Base-by-base conservation (phyloP, 2,113 vertebrate species). In the Sapajus apella region DNA sequence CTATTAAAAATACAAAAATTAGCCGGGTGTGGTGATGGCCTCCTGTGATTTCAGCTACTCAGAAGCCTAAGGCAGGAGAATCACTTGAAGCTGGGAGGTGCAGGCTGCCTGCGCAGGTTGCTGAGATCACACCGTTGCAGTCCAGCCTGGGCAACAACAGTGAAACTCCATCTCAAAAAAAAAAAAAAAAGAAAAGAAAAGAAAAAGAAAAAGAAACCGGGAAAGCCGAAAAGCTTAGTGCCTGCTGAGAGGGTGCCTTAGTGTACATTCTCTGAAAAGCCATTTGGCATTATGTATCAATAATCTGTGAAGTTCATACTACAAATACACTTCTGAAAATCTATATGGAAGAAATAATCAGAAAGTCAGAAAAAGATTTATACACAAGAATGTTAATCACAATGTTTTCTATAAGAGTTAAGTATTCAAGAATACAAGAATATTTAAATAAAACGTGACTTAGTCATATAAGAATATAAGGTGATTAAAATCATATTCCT, bases 291-390 rank as follows among this genome's bases (percentile, higher is more conserved):
- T 64, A 30, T 55, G 55, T 90, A 16, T 75, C 73, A 81, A 21
- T 58, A 37, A 40, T 7, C 13, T 81, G 10, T 47, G 40, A 47
- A 81, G 10, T 52, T 92, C 25, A 45, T 23, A 45, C n/a, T 2
- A 1, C 77, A 85, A 89, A 30, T 52, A 2, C 32, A 64, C n/a
- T 45, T 77, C 27, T 79, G 85, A 84, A 77, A 88, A 37, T 79
- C 52, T 88, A 40, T 32, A 25, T 13, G 64, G 37, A 87, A 87
- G 56, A 87, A 87, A 83, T 83, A 52, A 70, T 81, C 64, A 95
- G 84, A 73, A 92, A 80, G 20, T 85, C 79, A 72, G 58, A 89
- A 66, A 87, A 89, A 40, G 52, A 92, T 72, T 92, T 56, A 85
- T 80, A 52, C 2, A n/a, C 1, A 68, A 58, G 5, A 6, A 52